These are phyloP conservation scores for Diachasmimorpha longicaudata DNA, from an alignment of 1,140 invertebrate species.

Conservation along the genomic window DNA sequence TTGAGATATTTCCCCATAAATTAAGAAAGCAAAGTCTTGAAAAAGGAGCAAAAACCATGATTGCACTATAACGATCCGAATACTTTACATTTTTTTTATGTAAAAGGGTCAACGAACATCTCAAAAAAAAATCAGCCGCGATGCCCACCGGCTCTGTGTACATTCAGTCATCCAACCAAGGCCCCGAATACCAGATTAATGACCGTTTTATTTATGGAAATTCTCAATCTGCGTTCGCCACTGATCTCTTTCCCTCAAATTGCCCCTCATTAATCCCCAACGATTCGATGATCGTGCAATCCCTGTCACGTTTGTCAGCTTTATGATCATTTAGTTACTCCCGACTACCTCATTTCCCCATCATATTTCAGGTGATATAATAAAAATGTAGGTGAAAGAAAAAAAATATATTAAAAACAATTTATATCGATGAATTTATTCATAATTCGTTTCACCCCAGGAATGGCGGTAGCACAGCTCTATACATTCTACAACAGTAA, in stretches of 20 bases:
- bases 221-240: background rate
- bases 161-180: background rate
- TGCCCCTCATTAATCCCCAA: background rate
- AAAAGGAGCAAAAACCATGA: no score
- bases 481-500: conserved; percentile 44
- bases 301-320: background rate
- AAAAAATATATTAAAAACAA: background rate
- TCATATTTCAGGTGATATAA: conserved; percentile 6
- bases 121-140: background rate
- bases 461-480: conserved; percentile 44
- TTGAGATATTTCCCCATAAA: no score
- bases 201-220: conserved; percentile 17
- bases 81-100: background rate
- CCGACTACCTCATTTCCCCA: background rate
- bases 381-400: background rate
- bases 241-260: conserved; percentile 4
- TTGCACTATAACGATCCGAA: no score
- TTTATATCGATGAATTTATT: conserved; percentile 52
- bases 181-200: background rate
- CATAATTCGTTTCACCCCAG: conserved; percentile 42
- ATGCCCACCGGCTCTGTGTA: background rate
- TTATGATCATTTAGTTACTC: background rate
- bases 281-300: background rate
- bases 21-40: no score
- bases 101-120: conserved; percentile 6